Percentiles rank a stretch among this genome's conserved stretches.
These are phyloP conservation scores for Chymomyza costata DNA, from an alignment of 1,140 invertebrate species.

Conservation along the genomic window DNA sequence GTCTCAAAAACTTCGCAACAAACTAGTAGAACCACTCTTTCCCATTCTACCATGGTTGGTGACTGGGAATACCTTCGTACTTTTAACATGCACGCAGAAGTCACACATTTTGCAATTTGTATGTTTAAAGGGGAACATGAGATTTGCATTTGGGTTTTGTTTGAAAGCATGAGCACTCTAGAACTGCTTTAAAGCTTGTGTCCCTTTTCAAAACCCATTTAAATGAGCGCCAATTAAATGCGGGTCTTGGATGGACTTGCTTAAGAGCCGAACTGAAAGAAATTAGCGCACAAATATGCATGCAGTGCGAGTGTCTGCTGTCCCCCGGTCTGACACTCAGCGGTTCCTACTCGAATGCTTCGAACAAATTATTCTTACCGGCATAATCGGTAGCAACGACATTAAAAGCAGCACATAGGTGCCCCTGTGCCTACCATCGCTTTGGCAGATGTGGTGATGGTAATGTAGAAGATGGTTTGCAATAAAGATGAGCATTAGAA, in stretches of 20 bases:
- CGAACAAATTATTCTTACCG: conserved; percentile 68
- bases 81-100: too few relatives aligned
- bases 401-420: too few relatives aligned
- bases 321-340: too few relatives aligned
- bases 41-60: too few relatives aligned
- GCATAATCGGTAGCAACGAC: too few relatives aligned
- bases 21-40: too few relatives aligned
- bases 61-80: too few relatives aligned
- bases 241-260: conserved; percentile 42
- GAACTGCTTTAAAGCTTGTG: too few relatives aligned
- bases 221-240: conserved; percentile 69
- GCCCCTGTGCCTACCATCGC: too few relatives aligned
- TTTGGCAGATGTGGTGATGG: conserved; percentile 6
- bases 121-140: conserved; percentile 36
- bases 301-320: too few relatives aligned
- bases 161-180: too few relatives aligned
- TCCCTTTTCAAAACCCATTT: conserved; percentile 34
- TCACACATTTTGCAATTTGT: conserved; percentile 44
- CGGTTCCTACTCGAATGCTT: conserved; percentile 47
- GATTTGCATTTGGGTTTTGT: conserved; percentile 55
- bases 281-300: conserved; percentile 40
- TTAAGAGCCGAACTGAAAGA: conserved; percentile 47
- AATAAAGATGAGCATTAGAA: conserved; percentile 69
- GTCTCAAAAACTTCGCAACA: too few relatives aligned
- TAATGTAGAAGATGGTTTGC: conserved; percentile 38